These are phyloP conservation scores for Vollenhovia emeryi DNA, from an alignment of 1,140 invertebrate species.

Conservation along the genomic window DNA sequence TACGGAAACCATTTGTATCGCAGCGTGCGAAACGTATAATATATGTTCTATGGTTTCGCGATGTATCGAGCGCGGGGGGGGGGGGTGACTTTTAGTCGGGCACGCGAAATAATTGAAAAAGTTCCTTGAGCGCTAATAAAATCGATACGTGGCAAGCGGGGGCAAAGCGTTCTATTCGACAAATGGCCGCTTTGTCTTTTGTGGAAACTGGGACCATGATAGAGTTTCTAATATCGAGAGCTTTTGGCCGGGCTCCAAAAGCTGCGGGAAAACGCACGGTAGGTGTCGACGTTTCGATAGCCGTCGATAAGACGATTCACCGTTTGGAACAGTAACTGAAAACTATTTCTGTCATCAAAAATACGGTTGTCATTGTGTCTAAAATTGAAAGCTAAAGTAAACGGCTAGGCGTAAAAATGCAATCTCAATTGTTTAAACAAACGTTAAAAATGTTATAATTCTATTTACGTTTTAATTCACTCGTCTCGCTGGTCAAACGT, in stretches of 20 bases:
- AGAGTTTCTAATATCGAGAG: slow-evolving; percentile 43
- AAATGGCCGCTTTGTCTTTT: slow-evolving; percentile 49
- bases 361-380: neutral
- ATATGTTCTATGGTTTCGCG: neutral
- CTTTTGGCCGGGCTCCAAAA: slow-evolving; percentile 39
- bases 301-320: slow-evolving; percentile 37
- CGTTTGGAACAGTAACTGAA: neutral
- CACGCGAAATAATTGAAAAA: slow-evolving; percentile 50
- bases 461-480: too few relatives aligned
- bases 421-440: neutral
- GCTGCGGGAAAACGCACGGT: neutral
- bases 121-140: slow-evolving; percentile 41
- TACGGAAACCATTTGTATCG: neutral
- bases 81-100: neutral
- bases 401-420: neutral
- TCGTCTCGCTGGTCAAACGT: too few relatives aligned
- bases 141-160: slow-evolving; percentile 27
- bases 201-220: slow-evolving; percentile 37
- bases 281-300: neutral
- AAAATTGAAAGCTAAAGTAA: neutral
- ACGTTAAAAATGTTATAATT: too few relatives aligned
- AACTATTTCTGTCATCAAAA: neutral
- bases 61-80: neutral
- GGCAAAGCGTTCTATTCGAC: slow-evolving; percentile 17
- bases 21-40: slow-evolving; percentile 3